phyloP scores from a whole-genome alignment of 2,888 invertebrate species.

The Ctena decussata region DNA sequence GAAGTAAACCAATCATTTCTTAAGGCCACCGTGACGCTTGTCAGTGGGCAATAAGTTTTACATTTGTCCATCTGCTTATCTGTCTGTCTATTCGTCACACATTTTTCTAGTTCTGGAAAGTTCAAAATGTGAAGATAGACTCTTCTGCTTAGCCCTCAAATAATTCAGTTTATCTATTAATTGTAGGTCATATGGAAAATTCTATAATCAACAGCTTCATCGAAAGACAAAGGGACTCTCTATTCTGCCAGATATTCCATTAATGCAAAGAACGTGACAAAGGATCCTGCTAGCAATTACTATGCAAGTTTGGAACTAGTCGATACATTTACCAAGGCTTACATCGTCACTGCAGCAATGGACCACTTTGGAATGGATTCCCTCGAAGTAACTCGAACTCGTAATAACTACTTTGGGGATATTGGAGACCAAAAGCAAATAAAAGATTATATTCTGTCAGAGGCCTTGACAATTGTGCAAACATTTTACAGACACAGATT shows the following conservation, averaged over 20 bases:
- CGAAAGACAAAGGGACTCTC: conserved; percentile 24
- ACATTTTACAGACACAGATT: neutral
- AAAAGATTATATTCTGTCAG: neutral
- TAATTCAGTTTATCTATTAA: neutral
- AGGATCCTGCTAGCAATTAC: conserved; percentile 30
- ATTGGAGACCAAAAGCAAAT: neutral
- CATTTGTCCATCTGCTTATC: no score
- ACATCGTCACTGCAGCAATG: conserved; percentile 29
- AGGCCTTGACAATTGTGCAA: neutral
- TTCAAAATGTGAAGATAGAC: no score
- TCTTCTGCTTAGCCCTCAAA: no score
- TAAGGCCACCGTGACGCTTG: no score
- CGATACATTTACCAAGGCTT: conserved; percentile 32
- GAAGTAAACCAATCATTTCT: no score
- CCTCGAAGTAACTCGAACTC: neutral
- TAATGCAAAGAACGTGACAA: conserved; percentile 43
- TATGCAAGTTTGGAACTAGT: conserved; percentile 40
- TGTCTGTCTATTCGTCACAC: no score
- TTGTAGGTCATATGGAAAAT: conserved; percentile 41
- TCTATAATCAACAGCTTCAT: conserved; percentile 23
- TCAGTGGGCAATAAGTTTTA: no score
- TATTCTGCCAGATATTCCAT: conserved; percentile 42
- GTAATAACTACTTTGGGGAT: neutral
- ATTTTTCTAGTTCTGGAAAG: no score
- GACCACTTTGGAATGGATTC: conserved; percentile 34